A percentile compares a stretch with the other conserved stretches of the same genome.
Conservation (phyloP, 1,140 invertebrate genomes). For the Melipona quadrifasciata region DNA sequence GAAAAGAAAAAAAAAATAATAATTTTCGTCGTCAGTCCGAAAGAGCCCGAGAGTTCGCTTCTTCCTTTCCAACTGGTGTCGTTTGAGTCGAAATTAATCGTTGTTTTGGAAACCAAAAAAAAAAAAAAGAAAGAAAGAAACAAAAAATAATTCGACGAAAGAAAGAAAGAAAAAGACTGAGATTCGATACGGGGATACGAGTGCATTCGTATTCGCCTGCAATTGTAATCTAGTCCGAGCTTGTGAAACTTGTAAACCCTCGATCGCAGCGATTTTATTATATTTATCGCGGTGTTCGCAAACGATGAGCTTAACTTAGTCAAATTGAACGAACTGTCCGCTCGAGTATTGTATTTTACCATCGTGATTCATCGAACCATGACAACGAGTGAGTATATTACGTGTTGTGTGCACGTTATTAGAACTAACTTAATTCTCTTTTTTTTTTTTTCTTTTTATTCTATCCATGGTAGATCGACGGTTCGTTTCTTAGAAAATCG, state of each 20-base stretch:
- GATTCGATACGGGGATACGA: slow-evolving; percentile 18
- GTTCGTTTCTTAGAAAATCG: not conserved
- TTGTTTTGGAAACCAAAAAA: not conserved
- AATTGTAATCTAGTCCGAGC: slow-evolving; percentile 37
- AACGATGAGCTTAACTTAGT: slow-evolving; percentile 42
- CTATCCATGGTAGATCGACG: not conserved
- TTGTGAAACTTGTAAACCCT: slow-evolving; percentile 37
- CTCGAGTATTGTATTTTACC: not conserved
- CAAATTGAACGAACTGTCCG: not conserved
- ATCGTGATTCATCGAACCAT: slow-evolving; percentile 36
- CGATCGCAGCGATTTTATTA: slow-evolving; percentile 3
- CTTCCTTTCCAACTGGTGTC: not conserved
- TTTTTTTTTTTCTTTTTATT: not conserved
- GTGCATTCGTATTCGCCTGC: slow-evolving; percentile 32
- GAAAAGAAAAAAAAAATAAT: too few species aligned
- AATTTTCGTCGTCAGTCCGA: slow-evolving; percentile 35
- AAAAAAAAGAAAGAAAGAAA: slow-evolving; percentile 36
- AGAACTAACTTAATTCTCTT: not conserved
- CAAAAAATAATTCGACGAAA: slow-evolving; percentile 14
- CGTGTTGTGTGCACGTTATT: not conserved
- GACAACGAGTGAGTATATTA: not conserved
- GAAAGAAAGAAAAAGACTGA: slow-evolving; percentile 46
- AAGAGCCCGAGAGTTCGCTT: slow-evolving; percentile 14
- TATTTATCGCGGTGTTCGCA: not conserved
- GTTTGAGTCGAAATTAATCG: not conserved